A percentile compares a stretch with the other conserved stretches of the same genome.
Evolutionary conservation across 2,113 vertebrate genomes (phyloP).

Genomic region (Rhegmatorhina hoffmannsi): DNA sequence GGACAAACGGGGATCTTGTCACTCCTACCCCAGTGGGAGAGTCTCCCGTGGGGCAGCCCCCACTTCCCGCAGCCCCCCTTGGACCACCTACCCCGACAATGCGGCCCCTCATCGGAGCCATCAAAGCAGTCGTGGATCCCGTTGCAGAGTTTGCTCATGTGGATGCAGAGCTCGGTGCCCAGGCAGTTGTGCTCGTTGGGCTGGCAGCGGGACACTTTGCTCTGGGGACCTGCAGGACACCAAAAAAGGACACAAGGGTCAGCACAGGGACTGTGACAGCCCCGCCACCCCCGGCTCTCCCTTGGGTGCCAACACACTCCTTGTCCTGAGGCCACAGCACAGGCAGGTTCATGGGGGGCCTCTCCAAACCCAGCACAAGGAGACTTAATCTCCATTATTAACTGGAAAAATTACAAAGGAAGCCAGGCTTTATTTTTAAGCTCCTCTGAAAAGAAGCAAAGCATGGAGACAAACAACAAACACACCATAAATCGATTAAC

Average conservation of each 20-base stretch:
- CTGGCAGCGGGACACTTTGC: slow-evolving; percentile 87
- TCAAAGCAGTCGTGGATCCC: slow-evolving; percentile 88
- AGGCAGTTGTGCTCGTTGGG: slow-evolving; percentile 92
- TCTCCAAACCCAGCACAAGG: neutral
- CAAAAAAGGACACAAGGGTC: neutral
- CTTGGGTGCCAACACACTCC: neutral
- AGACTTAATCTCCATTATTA: slow-evolving; percentile 39
- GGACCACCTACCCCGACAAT: slow-evolving; percentile 84
- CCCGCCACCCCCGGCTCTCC: accelerated
- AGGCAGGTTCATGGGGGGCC: neutral
- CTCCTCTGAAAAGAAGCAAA: slow-evolving; percentile 9
- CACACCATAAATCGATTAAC: neutral
- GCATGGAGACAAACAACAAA: slow-evolving; percentile 25
- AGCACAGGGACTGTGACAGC: neutral
- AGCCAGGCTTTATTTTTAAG: slow-evolving; percentile 34
- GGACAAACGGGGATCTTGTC: accelerated
- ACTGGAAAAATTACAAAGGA: neutral
- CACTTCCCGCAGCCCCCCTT: accelerated
- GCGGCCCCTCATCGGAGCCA: slow-evolving; percentile 89
- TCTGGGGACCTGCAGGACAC: slow-evolving; percentile 84
- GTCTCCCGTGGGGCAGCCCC: accelerated
- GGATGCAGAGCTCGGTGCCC: slow-evolving; percentile 90
- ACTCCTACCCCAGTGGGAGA: accelerated
- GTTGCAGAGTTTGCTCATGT: slow-evolving; percentile 90
- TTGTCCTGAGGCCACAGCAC: neutral